Conservation (phyloP, 2,888 invertebrate species). For the Tetranychus piercei region DNA sequence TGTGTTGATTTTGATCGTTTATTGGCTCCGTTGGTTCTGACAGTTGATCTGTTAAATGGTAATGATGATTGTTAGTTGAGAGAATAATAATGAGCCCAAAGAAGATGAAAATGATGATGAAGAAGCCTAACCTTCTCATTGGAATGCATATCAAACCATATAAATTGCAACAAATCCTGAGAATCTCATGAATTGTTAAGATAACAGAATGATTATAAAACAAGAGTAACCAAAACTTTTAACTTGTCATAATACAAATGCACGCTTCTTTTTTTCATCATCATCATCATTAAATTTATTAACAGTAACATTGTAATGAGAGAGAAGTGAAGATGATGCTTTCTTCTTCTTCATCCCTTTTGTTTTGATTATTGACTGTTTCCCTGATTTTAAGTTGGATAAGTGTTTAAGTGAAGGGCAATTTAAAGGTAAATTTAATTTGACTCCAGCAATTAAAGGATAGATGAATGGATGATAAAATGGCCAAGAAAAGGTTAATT, state of each 20-base stretch:
- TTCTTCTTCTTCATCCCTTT: neutral
- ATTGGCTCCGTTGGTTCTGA: slow-evolving; percentile 6
- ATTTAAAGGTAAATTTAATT: neutral
- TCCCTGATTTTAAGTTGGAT: neutral
- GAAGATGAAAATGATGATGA: neutral
- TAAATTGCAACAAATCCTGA: neutral
- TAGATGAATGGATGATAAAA: slow-evolving; percentile 2
- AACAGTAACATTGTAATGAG: neutral
- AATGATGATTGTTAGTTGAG: neutral
- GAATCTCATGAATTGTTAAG: neutral
- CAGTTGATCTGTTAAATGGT: neutral
- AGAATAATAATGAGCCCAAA: too few relatives aligned
- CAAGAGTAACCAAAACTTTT: neutral
- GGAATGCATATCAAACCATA: neutral
- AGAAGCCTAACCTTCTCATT: neutral
- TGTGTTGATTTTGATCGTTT: neutral
- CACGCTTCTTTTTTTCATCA: neutral
- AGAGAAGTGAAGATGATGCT: neutral
- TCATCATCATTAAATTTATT: neutral
- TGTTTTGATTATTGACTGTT: neutral
- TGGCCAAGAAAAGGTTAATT: neutral
- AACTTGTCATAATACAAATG: neutral
- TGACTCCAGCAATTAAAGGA: neutral
- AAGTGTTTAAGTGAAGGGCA: too few relatives aligned
- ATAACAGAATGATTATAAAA: neutral